These are phyloP conservation scores for Aythya baeri DNA, from an alignment of 2,113 vertebrate species.

Conservation along the genomic window DNA sequence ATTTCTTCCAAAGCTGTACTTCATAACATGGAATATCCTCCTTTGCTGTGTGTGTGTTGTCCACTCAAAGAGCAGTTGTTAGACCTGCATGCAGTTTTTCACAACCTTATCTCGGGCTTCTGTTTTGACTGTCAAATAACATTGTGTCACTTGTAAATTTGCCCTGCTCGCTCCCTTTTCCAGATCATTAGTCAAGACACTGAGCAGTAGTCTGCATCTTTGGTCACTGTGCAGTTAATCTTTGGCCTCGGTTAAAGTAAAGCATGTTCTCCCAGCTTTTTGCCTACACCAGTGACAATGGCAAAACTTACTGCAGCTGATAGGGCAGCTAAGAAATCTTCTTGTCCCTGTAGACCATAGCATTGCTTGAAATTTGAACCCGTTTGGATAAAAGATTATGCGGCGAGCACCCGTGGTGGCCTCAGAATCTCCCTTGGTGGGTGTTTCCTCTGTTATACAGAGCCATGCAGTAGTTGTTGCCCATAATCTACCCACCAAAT, in stretches of 20 bases:
- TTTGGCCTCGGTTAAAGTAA: background rate
- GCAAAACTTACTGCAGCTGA: background rate
- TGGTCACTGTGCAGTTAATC: background rate
- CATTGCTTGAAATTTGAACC: background rate
- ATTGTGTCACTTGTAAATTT: background rate
- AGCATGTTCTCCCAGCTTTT: background rate
- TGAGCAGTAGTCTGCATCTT: background rate
- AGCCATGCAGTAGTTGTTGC: background rate
- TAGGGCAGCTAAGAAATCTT: background rate
- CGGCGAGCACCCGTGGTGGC: background rate
- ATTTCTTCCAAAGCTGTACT: background rate
- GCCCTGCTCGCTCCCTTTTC: background rate
- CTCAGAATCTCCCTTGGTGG: background rate
- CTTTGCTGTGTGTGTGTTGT: background rate
- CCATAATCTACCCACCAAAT: background rate
- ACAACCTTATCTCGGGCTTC: background rate
- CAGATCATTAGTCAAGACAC: background rate
- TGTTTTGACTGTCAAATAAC: constrained; percentile 34
- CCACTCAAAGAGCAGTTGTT: background rate
- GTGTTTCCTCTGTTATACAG: accelerated
- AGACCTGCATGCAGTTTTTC: background rate
- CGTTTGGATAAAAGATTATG: background rate
- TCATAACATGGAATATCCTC: background rate
- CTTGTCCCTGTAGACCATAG: background rate
- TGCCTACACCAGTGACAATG: background rate